These are phyloP conservation scores for Steromphala cineraria DNA, from an alignment of 2,888 invertebrate species.

Conservation along the genomic window DNA sequence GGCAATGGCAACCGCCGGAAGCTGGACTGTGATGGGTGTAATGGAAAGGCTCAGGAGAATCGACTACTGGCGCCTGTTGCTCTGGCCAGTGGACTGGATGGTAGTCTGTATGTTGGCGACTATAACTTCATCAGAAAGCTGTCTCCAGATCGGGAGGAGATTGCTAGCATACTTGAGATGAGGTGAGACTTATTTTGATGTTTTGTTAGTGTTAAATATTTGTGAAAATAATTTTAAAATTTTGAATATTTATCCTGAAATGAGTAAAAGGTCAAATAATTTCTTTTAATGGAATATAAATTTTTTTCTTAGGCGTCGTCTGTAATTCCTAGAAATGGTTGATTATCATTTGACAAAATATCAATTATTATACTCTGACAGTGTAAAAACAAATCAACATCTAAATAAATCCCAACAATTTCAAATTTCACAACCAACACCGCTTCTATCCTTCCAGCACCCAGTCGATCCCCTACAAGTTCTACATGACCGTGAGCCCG, in stretches of 20 bases:
- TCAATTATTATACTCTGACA: too few relatives aligned
- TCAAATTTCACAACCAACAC: too few relatives aligned
- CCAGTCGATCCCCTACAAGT: constrained; percentile 96
- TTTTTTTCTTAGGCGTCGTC: too few relatives aligned
- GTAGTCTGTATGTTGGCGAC: constrained; percentile 96
- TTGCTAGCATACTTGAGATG: constrained; percentile 80
- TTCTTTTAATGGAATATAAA: too few relatives aligned
- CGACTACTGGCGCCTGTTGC: constrained; percentile 93
- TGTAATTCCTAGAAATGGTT: too few relatives aligned
- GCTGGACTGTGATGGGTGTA: constrained; percentile 87
- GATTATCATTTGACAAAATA: too few relatives aligned
- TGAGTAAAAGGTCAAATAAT: too few relatives aligned
- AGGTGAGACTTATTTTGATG: constrained; percentile 50
- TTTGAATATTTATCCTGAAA: background rate
- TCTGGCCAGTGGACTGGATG: constrained; percentile 95
- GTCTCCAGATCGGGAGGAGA: constrained; percentile 68
- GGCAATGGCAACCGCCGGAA: constrained; percentile 82
- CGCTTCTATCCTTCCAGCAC: constrained; percentile 81
- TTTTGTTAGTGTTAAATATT: background rate
- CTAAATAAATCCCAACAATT: too few relatives aligned
- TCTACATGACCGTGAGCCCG: constrained; percentile 96
- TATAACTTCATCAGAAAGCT: constrained; percentile 84
- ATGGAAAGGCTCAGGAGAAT: constrained; percentile 78
- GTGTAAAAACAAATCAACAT: too few relatives aligned
- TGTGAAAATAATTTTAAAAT: background rate